A percentile compares a stretch with the other conserved stretches of the same genome.
Evolutionary conservation across 1,140 invertebrate genomes (phyloP).

Genomic region (Drosophila nebulosa): DNA sequence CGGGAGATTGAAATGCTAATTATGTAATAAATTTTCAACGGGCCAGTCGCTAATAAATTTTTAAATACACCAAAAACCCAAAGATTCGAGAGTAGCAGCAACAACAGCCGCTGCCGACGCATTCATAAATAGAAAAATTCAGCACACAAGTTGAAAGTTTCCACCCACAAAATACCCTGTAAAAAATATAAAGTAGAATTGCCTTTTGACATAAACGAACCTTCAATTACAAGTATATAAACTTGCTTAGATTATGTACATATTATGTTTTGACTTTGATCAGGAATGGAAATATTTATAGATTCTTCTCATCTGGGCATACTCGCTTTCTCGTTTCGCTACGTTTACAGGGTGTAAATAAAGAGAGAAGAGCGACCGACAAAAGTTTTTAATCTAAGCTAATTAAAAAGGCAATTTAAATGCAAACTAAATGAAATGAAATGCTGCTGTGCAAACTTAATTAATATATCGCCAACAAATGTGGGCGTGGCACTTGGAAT

Average conservation of each 20-base stretch:
- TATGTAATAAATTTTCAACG: constrained; percentile 33
- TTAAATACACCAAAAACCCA: constrained; percentile 1
- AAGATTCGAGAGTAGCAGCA: neutral
- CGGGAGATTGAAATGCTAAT: constrained; percentile 25
- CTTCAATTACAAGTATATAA: no score
- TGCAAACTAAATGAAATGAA: constrained; percentile 48
- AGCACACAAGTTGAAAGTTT: neutral
- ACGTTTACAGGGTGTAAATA: neutral
- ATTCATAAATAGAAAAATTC: constrained; percentile 5
- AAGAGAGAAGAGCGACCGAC: neutral
- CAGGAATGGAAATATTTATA: no score
- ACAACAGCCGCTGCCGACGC: neutral
- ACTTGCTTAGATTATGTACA: no score
- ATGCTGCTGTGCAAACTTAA: constrained; percentile 30
- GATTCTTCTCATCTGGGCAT: no score
- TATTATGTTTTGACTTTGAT: no score
- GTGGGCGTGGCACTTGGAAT: neutral
- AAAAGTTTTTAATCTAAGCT: constrained; percentile 56
- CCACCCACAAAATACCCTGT: neutral
- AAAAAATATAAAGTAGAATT: no score
- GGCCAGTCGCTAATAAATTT: constrained; percentile 23
- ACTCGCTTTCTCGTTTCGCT: neutral
- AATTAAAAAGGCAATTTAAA: constrained; percentile 63
- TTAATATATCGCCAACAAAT: constrained; percentile 38
- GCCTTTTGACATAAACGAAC: no score